These are phyloP conservation scores for Protosalanx chinensis DNA, from an alignment of 2,797 vertebrate genomes.

Conservation along the genomic window DNA sequence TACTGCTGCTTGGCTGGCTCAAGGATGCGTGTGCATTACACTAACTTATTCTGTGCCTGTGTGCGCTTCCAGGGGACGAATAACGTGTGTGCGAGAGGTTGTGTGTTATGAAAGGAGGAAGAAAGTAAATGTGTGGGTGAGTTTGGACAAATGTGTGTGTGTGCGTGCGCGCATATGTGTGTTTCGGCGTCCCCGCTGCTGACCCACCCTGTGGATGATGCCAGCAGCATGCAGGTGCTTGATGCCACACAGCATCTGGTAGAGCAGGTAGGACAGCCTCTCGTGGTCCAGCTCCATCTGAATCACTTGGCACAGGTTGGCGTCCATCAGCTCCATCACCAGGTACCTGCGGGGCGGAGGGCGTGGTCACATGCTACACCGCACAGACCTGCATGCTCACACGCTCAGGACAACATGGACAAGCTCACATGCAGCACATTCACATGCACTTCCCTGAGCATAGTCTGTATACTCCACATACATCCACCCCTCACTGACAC, in stretches of 20 bases:
- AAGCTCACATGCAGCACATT: not conserved
- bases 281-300: conserved; percentile 97
- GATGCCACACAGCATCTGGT: conserved; percentile 95
- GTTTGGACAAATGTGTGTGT: not conserved
- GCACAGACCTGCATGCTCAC: conserved; percentile 2
- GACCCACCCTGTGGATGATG: conserved; percentile 91
- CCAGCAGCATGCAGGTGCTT: conserved; percentile 94
- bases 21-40: conserved; percentile 36
- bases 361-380: not conserved
- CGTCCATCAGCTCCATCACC: conserved; percentile 96
- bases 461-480: not conserved
- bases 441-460: not conserved
- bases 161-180: not conserved
- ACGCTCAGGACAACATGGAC: not conserved
- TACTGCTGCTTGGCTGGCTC: conserved; percentile 60
- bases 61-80: not conserved
- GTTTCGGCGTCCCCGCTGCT: not conserved
- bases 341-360: conserved; percentile 78
- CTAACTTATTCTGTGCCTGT: conserved; percentile 40
- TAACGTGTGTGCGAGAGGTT: conserved; percentile 14
- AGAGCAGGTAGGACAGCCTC: conserved; percentile 93
- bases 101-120: not conserved
- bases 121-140: not conserved
- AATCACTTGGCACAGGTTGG: conserved; percentile 96
- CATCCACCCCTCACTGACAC: not conserved